phyloP scores from a whole-genome alignment of 2,113 vertebrate species.

The Brachionichthys hirsutus region DNA sequence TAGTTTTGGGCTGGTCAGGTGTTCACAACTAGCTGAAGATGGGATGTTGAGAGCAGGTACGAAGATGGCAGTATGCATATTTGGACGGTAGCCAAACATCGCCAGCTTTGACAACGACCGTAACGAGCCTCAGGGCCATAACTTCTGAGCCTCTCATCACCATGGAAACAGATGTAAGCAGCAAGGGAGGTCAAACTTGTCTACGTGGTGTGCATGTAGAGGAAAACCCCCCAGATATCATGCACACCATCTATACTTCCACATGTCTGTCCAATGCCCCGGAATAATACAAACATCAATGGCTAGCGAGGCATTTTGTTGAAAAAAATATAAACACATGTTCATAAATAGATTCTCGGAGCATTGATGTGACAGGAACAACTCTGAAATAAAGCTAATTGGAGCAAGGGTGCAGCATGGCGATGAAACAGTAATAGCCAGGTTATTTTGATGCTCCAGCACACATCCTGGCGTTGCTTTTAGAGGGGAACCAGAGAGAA shows the following conservation, averaged over 20 bases:
- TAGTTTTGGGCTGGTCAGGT: conserved; percentile 17
- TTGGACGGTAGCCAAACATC: conserved; percentile 26
- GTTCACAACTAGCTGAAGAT: neutral
- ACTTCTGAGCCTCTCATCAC: conserved; percentile 34
- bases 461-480: conserved; percentile 36
- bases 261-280: conserved; percentile 1
- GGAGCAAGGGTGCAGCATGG: conserved; percentile 42
- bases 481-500: conserved; percentile 7
- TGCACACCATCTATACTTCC: conserved; percentile 8
- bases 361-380: conserved; percentile 41
- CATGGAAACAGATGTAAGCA: conserved; percentile 60
- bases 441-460: conserved; percentile 56
- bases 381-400: conserved; percentile 50
- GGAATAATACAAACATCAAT: conserved; percentile 36
- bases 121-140: conserved; percentile 55
- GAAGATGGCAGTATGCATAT: conserved; percentile 18
- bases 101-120: conserved; percentile 50
- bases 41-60: neutral
- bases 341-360: conserved; percentile 35
- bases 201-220: conserved; percentile 1
- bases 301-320: neutral
- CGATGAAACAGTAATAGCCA: conserved; percentile 44
- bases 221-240: conserved; percentile 11
- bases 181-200: conserved; percentile 17
- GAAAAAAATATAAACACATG: conserved; percentile 7